Conservation (phyloP, 2,888 invertebrate genomes). For the Ryuthela nishihirai region DNA sequence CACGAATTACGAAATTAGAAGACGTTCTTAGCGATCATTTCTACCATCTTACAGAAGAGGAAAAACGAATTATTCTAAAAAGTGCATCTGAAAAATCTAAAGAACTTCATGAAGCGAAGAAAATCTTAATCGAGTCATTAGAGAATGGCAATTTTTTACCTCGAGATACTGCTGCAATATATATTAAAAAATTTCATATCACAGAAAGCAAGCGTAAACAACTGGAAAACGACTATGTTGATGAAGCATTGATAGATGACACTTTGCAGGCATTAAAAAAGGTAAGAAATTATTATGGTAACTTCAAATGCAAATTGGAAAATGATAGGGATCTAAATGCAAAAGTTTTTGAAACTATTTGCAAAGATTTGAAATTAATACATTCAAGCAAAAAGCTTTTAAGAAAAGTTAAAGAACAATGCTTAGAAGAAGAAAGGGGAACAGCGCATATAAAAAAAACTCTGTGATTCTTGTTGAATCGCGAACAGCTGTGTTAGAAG, state of each 20-base stretch:
- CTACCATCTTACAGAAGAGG: too few relatives aligned
- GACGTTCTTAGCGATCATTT: too few relatives aligned
- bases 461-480: too few relatives aligned
- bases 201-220: not conserved
- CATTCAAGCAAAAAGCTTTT: not conserved
- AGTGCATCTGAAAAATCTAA: not conserved
- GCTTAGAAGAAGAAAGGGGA: too few relatives aligned
- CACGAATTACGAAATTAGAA: too few relatives aligned
- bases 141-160: not conserved
- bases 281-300: not conserved
- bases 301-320: not conserved
- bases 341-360: not conserved
- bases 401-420: slow-evolving; percentile 2
- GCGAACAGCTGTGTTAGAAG: slow-evolving; percentile 4
- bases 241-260: not conserved
- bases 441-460: too few relatives aligned
- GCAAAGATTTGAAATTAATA: slow-evolving; percentile 4
- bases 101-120: not conserved
- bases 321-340: not conserved
- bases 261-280: not conserved
- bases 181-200: not conserved
- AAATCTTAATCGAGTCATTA: not conserved
- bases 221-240: not conserved
- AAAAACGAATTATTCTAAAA: not conserved
- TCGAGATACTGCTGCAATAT: not conserved